phyloP scores from a whole-genome alignment of 2,797 vertebrate genomes.

The Anniella stebbinsi region DNA sequence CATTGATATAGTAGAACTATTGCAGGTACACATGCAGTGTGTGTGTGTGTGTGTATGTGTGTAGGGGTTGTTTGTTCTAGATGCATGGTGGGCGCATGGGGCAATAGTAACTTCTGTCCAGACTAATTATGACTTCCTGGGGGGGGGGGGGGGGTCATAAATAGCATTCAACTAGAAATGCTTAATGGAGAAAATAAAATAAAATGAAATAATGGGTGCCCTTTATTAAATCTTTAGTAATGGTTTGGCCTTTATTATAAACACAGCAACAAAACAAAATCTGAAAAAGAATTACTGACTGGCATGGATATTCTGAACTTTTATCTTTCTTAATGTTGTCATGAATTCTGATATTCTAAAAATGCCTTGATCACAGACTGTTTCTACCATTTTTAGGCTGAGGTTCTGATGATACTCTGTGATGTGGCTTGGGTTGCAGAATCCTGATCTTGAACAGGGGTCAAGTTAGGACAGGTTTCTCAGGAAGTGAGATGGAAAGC shows the following conservation, averaged over 20 bases:
- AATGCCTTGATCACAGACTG: constrained; percentile 31
- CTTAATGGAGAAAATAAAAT: constrained; percentile 31
- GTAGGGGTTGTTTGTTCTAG: constrained; percentile 47
- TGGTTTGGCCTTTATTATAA: constrained; percentile 61
- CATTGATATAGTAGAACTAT: constrained; percentile 69
- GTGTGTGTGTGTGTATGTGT: no score
- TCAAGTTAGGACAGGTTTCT: no score
- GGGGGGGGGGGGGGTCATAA: constrained; percentile 34
- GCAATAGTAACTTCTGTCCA: constrained; percentile 39
- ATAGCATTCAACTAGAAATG: constrained; percentile 45
- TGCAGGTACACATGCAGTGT: constrained; percentile 54
- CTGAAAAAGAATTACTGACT: constrained; percentile 48
- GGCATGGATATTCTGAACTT: constrained; percentile 49
- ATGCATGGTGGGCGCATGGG: not conserved
- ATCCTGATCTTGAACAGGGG: no score
- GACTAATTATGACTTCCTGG: constrained; percentile 59
- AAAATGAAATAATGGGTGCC: not conserved
- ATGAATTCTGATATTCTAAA: constrained; percentile 53
- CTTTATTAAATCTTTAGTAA: constrained; percentile 47
- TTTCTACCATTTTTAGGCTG: not conserved
- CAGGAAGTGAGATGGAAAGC: no score
- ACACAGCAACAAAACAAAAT: constrained; percentile 48
- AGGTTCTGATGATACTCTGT: not conserved
- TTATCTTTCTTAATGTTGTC: constrained; percentile 53
- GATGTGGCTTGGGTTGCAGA: not conserved